Conservation (phyloP, 2,797 vertebrate genomes). For the Siniperca scherzeri region DNA sequence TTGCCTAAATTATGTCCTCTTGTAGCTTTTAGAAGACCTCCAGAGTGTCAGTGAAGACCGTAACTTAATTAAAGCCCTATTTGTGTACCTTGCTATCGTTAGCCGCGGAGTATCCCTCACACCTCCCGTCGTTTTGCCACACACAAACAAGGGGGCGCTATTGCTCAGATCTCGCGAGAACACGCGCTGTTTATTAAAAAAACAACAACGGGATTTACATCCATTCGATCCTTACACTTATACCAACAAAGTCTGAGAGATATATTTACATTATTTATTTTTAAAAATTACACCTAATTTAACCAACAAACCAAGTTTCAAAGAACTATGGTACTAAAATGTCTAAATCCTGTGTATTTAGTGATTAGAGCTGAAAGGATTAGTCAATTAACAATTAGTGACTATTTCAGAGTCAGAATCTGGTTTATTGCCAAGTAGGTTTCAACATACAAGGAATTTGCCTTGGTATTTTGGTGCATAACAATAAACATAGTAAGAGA, state of each 20-base stretch:
- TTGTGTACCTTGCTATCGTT: conserved; percentile 82
- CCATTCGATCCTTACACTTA: too few relatives aligned
- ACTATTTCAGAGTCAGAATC: too few relatives aligned
- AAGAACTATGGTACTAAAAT: not conserved
- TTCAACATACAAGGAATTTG: too few relatives aligned
- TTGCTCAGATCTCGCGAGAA: conserved; percentile 83
- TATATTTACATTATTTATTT: not conserved
- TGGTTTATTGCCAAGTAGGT: too few relatives aligned
- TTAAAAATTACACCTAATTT: not conserved
- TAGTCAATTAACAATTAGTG: too few relatives aligned
- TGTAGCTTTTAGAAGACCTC: not conserved
- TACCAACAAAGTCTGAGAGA: not conserved
- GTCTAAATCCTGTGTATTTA: not conserved
- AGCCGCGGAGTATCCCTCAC: conserved; percentile 76
- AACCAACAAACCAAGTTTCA: not conserved
- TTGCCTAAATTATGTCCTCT: conserved; percentile 1
- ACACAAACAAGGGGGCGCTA: conserved; percentile 84
- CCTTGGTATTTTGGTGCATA: too few relatives aligned
- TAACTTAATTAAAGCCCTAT: conserved; percentile 74
- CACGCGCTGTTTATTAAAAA: conserved; percentile 16
- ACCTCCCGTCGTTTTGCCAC: conserved; percentile 79
- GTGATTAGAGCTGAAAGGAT: not conserved
- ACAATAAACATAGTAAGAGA: too few relatives aligned
- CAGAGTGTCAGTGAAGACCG: conserved; percentile 7
- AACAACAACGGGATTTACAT: not conserved